A percentile compares a stretch with the other conserved stretches of the same genome.
These are phyloP conservation scores for Podarcis cretensis DNA, from an alignment of 2,113 vertebrate species.

Conservation along the genomic window DNA sequence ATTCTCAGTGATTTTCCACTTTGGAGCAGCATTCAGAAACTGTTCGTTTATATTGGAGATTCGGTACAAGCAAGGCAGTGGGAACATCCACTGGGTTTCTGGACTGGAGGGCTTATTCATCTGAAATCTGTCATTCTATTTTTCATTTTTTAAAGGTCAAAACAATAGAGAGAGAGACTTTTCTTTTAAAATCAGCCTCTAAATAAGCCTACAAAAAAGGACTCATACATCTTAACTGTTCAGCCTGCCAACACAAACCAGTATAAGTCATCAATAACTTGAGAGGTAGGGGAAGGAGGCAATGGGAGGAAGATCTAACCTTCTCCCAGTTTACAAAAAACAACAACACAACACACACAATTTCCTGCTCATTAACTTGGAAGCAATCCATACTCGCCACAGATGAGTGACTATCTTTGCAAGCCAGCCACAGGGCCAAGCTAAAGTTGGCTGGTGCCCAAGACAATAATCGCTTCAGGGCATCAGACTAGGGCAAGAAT, in stretches of 20 bases:
- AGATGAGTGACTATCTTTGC: background rate
- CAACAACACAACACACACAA: no score
- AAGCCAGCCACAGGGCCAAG: background rate
- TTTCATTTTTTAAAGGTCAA: background rate
- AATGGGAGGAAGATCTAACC: background rate
- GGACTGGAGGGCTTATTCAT: slow-evolving; percentile 31
- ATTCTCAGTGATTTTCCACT: slow-evolving; percentile 37
- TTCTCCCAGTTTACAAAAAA: background rate
- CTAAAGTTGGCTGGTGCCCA: background rate
- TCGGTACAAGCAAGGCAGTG: slow-evolving; percentile 13
- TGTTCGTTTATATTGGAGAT: slow-evolving; percentile 43
- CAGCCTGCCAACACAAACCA: background rate
- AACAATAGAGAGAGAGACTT: background rate
- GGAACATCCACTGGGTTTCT: slow-evolving; percentile 36
- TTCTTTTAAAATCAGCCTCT: background rate
- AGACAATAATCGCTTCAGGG: background rate
- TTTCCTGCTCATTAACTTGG: background rate
- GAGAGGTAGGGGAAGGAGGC: background rate
- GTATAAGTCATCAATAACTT: background rate
- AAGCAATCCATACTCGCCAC: background rate
- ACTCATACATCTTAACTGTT: background rate
- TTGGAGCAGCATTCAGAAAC: background rate
- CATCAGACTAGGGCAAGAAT: no score
- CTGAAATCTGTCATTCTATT: background rate
- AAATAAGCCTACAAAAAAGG: background rate